phyloP scores from a whole-genome alignment of 2,888 invertebrate genomes.

The Pseudoips prasinana region DNA sequence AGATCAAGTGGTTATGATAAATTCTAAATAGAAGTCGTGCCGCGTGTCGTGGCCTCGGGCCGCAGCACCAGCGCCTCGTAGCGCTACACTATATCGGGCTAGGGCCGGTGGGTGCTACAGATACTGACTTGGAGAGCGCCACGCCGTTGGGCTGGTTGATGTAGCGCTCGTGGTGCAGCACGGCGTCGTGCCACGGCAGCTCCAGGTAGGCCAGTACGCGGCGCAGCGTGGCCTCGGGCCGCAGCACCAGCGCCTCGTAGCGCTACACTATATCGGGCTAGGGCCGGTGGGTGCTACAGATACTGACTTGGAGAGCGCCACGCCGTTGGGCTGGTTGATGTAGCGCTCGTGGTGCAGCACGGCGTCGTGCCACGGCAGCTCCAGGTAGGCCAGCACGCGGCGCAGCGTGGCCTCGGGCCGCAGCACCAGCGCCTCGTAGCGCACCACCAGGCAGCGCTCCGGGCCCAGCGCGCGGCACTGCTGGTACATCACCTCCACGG shows the following conservation, averaged over 20 bases:
- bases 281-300: too few relatives aligned
- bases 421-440: constrained; percentile 98
- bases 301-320: constrained; percentile 95
- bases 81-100: constrained; percentile 92
- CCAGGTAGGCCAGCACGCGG: constrained; percentile 92
- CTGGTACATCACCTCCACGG: constrained; percentile 96
- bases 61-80: constrained; percentile 99
- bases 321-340: constrained; percentile 97
- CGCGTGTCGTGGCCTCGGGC: constrained; percentile 93
- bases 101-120: constrained; percentile 90
- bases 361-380: constrained; percentile 96
- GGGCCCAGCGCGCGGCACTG: constrained; percentile 93
- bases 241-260: constrained; percentile 98
- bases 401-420: constrained; percentile 95
- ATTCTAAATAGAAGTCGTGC: too few relatives aligned
- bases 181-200: constrained; percentile 97
- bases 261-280: too few relatives aligned
- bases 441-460: constrained; percentile 91
- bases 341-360: constrained; percentile 98
- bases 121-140: constrained; percentile 93
- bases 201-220: constrained; percentile 93
- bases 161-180: constrained; percentile 98
- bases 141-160: constrained; percentile 98
- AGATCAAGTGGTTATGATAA: too few relatives aligned
- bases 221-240: constrained; percentile 94